Base-by-base conservation (phyloP, 2,797 vertebrate species). In the Limnodromus scolopaceus region DNA sequence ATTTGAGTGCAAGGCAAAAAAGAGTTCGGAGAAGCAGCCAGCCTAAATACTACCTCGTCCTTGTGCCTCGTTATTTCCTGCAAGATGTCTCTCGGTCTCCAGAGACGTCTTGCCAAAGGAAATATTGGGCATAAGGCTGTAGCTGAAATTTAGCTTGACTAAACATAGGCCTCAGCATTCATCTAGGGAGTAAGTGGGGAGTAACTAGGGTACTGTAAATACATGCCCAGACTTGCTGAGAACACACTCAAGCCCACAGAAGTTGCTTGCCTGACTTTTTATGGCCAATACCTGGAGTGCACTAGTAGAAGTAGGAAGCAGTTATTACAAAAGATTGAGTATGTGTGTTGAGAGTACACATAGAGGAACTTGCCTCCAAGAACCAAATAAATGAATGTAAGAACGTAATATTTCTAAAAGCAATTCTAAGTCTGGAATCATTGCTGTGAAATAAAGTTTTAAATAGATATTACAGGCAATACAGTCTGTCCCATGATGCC, bases 401-500 rank as follows among this genome's bases (percentile, higher is more conserved):
- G 54, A 91, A 94, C 91, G 88, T 93, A 95, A 48, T 95, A 97
- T 97, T 97, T 97, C 96, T 97, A 89, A 93, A 97, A 97, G 55
- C 25, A 76, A 75, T 83, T 75, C 18, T 76, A 72, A 91, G 82
- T 45, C 68, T 96, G 69, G 85, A 96, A 96, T 96, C 92, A 78
- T 91, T 94, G 71, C 78, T 94, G 64, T 93, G 95, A 97, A 97
- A 90, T 88, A 96, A 95, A 93, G 53, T 84, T 97, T 98, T 94
- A 94, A 97, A 96, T 76, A 97, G 94, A 64, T 95, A 96, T 96
- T 92, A 69, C 41, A 79, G 78, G 55, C 92, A 95, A 93, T 91
- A 63, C 68, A 79, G 41, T 87, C 93, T 97, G 81, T 96, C 92
- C 88, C 34, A 30, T 36, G 38, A 41, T 77, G 18, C 34, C 48